Evolutionary conservation across 2,113 vertebrate genomes (phyloP).

Genomic region (Dermatemys mawii): DNA sequence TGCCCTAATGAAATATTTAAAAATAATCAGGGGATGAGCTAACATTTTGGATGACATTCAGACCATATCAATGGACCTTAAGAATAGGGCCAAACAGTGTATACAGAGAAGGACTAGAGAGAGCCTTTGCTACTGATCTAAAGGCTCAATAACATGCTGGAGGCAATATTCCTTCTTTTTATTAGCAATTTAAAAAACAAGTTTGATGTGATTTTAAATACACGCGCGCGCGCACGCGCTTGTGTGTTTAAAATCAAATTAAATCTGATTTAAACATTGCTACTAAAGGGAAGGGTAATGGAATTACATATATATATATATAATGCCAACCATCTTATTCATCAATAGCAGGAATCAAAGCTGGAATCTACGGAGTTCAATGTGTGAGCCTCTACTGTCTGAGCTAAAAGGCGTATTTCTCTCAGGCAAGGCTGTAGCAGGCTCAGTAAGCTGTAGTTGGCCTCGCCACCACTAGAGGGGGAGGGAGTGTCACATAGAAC

Average conservation of each 20-base stretch:
- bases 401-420: not conserved
- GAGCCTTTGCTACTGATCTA: constrained; percentile 12
- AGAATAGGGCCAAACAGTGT: not conserved
- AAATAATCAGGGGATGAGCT: constrained; percentile 47
- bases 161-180: not conserved
- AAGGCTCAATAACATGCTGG: not conserved
- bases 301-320: no score
- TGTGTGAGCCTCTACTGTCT: no score
- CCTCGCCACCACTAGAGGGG: not conserved
- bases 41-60: constrained; percentile 43
- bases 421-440: not conserved
- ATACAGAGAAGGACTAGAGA: not conserved
- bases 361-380: not conserved
- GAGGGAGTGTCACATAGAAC: not conserved
- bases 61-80: constrained; percentile 3
- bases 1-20: constrained; percentile 46
- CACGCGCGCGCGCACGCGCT: not conserved
- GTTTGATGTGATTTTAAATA: not conserved
- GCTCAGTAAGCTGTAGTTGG: not conserved
- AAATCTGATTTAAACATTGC: not conserved
- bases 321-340: not conserved
- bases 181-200: not conserved
- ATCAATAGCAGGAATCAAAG: not conserved
- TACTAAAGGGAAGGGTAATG: not conserved
- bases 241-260: not conserved